phyloP scores from a whole-genome alignment of 2,797 vertebrate species.

The Fratercula arctica region DNA sequence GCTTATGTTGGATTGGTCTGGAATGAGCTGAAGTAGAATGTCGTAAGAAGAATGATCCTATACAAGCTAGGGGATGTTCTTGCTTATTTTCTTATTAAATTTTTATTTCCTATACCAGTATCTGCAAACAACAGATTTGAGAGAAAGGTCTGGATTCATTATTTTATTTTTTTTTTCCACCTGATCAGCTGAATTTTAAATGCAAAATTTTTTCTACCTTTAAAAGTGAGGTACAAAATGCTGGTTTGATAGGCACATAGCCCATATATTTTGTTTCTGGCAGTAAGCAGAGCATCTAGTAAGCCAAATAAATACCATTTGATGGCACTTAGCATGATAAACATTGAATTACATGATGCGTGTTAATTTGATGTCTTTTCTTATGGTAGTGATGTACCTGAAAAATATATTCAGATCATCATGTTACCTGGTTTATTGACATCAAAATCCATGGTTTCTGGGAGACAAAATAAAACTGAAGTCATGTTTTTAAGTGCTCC shows the following conservation, averaged over 20 bases:
- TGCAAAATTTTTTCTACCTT: not conserved
- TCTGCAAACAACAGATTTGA: not conserved
- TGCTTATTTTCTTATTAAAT: not conserved
- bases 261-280: not conserved
- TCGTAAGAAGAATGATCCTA: not conserved
- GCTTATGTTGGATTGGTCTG: not conserved
- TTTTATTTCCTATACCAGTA: not conserved
- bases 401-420: not conserved
- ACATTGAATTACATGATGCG: not conserved
- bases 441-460: not conserved
- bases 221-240: not conserved
- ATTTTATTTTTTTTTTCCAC: not conserved
- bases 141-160: not conserved
- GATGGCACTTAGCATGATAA: not conserved
- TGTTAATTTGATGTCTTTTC: not conserved
- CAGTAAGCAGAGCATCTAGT: not conserved
- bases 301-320: not conserved
- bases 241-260: not conserved
- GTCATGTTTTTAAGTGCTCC: not conserved
- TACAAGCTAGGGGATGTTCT: not conserved
- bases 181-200: not conserved
- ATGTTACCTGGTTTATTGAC: not conserved
- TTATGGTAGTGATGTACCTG: not conserved
- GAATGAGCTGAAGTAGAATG: not conserved
- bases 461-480: not conserved